These are phyloP conservation scores for Trididemnum miniatum DNA, from an alignment of 23 tunicate genomes.

Conservation along the genomic window DNA sequence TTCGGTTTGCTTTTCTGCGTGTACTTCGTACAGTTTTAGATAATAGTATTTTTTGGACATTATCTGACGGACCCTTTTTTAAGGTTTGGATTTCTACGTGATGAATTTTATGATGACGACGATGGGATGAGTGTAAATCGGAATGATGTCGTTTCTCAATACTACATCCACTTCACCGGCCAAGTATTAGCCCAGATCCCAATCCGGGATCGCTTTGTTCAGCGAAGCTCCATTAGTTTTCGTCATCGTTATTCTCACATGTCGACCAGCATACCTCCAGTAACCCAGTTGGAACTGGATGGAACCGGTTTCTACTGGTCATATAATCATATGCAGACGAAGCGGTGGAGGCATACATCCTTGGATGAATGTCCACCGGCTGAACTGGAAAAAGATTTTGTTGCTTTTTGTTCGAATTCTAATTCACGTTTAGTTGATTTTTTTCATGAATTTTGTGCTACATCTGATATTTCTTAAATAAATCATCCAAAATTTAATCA, in stretches of 20 bases:
- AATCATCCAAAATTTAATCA: no score
- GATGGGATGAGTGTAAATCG: background rate
- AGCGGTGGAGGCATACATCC: slow-evolving; percentile 42
- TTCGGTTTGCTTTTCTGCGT: no score
- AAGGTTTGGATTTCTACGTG: slow-evolving; percentile 56
- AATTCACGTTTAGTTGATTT: slow-evolving; percentile 26
- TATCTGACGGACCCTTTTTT: no score
- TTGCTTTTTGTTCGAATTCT: slow-evolving; percentile 40
- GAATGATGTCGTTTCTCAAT: background rate
- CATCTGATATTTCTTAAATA: background rate
- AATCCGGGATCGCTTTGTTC: slow-evolving; percentile 25
- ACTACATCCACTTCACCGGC: slow-evolving; percentile 53
- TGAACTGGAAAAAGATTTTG: slow-evolving; percentile 51
- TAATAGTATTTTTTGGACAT: no score
- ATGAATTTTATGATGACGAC: background rate
- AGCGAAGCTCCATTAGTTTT: slow-evolving; percentile 37
- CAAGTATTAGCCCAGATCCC: slow-evolving; percentile 64
- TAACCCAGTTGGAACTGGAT: slow-evolving; percentile 36
- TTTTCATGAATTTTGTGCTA: slow-evolving; percentile 3
- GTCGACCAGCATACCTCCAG: background rate
- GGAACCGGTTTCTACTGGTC: slow-evolving; percentile 75
- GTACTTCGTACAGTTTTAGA: no score
- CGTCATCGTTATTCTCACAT: background rate
- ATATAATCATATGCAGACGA: slow-evolving; percentile 67
- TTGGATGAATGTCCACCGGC: slow-evolving; percentile 47